These are phyloP conservation scores for Bursaphelenchus okinawaensis DNA, from an alignment of 2,888 invertebrate species.

Conservation along the genomic window DNA sequence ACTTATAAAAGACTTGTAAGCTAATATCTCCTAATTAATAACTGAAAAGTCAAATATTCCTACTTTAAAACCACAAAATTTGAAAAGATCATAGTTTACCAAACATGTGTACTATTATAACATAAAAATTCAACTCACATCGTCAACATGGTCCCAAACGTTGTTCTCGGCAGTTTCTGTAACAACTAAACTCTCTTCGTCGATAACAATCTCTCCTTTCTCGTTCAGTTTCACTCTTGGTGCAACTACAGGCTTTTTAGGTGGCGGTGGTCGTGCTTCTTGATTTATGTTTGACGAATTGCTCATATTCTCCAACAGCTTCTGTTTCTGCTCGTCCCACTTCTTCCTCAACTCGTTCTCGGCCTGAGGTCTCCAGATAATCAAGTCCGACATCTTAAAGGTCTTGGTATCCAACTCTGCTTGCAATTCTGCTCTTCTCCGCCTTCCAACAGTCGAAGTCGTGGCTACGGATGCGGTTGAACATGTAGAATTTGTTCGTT, in stretches of 20 bases:
- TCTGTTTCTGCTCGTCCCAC: conserved; percentile 23
- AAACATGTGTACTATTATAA: not conserved
- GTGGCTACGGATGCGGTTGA: not conserved
- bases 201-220: conserved; percentile 41
- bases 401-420: conserved; percentile 7
- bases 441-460: not conserved
- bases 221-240: conserved; percentile 43
- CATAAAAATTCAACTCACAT: conserved; percentile 23
- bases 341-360: conserved; percentile 37
- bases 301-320: conserved; percentile 21
- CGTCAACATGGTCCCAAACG: conserved; percentile 46
- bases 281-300: not conserved
- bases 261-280: conserved; percentile 16
- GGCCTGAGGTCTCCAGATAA: conserved; percentile 43
- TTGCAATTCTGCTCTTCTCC: not conserved
- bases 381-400: conserved; percentile 39
- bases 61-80: not conserved
- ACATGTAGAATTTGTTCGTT: not conserved
- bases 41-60: not conserved
- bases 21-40: too few species aligned
- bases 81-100: too few species aligned
- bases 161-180: conserved; percentile 29
- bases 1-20: too few species aligned
- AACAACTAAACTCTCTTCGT: conserved; percentile 42
- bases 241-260: conserved; percentile 14